A percentile compares a stretch with the other conserved stretches of the same genome.
These are phyloP conservation scores for Drosophila prosaltans DNA, from an alignment of 1,140 invertebrate genomes.

Conservation along the genomic window DNA sequence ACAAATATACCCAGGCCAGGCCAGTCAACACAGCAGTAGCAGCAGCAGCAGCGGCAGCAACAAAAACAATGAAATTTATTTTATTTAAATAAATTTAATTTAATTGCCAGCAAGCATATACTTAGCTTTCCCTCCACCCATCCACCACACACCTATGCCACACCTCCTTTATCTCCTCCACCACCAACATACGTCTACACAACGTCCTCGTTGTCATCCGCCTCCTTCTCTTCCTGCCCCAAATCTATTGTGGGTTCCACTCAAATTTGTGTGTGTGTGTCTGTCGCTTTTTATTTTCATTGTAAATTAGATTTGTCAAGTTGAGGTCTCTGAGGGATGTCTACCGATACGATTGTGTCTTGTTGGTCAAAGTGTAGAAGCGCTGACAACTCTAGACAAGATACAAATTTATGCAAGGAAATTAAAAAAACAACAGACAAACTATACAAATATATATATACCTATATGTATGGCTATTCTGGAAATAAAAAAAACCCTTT, in stretches of 20 bases:
- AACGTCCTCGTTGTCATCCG: neutral
- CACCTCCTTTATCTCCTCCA: neutral
- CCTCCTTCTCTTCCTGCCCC: neutral
- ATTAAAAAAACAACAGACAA: neutral
- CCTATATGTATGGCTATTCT: neutral
- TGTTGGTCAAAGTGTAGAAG: slow-evolving; percentile 6
- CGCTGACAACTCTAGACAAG: slow-evolving; percentile 14
- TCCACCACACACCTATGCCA: no score
- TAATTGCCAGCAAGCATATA: slow-evolving; percentile 71
- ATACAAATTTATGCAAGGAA: slow-evolving; percentile 8
- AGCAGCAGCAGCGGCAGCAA: slow-evolving; percentile 32
- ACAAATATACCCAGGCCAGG: slow-evolving; percentile 54
- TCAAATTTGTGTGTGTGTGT: slow-evolving; percentile 22
- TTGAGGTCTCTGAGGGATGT: slow-evolving; percentile 36
- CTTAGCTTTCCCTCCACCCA: neutral
- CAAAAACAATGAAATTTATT: slow-evolving; percentile 66
- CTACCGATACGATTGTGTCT: slow-evolving; percentile 11
- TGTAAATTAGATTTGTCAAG: slow-evolving; percentile 72
- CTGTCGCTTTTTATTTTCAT: slow-evolving; percentile 46
- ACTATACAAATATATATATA: no score
- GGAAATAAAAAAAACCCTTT: slow-evolving; percentile 1
- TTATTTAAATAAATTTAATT: slow-evolving; percentile 81
- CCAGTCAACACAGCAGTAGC: slow-evolving; percentile 45
- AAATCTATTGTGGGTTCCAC: neutral
- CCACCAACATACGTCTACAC: neutral